Percentiles rank a stretch among this genome's conserved stretches.
Evolutionary conservation across 2,113 vertebrate genomes (phyloP).

Genomic region (Monopterus albus): DNA sequence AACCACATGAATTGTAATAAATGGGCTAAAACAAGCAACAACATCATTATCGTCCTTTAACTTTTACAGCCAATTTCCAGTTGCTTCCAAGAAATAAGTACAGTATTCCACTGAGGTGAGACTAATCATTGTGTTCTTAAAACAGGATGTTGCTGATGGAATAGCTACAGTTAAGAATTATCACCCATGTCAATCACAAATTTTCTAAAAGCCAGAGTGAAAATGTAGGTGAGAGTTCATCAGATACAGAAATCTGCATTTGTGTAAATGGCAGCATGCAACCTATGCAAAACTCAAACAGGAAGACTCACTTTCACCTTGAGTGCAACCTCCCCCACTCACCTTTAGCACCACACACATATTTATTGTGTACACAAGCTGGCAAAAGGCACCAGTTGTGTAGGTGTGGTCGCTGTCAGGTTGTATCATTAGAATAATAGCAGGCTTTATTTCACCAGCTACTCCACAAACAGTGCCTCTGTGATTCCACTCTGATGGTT

Average conservation of each 20-base stretch:
- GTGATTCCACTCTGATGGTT: slow-evolving; percentile 1
- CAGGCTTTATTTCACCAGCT: slow-evolving; percentile 7
- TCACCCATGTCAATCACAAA: too few species aligned
- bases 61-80: too few species aligned
- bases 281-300: neutral
- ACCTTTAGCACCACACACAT: slow-evolving; percentile 23
- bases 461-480: neutral
- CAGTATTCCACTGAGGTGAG: too few species aligned
- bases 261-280: neutral
- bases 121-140: too few species aligned
- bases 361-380: slow-evolving; percentile 67
- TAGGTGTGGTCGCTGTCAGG: slow-evolving; percentile 34
- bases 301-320: slow-evolving; percentile 51
- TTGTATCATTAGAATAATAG: slow-evolving; percentile 41
- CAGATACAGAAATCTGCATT: neutral
- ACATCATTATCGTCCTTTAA: too few species aligned
- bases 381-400: slow-evolving; percentile 44
- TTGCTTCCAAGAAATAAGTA: neutral
- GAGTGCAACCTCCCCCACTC: slow-evolving; percentile 23
- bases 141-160: neutral
- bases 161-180: too few species aligned
- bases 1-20: too few species aligned
- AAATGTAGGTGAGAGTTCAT: neutral
- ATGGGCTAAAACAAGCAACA: too few species aligned
- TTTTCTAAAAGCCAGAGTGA: neutral